Evolutionary conservation across 2,797 vertebrate species (phyloP), one percentile per base, ranked within the genome.

Genomic region (Atherinosoma microstoma): DNA sequence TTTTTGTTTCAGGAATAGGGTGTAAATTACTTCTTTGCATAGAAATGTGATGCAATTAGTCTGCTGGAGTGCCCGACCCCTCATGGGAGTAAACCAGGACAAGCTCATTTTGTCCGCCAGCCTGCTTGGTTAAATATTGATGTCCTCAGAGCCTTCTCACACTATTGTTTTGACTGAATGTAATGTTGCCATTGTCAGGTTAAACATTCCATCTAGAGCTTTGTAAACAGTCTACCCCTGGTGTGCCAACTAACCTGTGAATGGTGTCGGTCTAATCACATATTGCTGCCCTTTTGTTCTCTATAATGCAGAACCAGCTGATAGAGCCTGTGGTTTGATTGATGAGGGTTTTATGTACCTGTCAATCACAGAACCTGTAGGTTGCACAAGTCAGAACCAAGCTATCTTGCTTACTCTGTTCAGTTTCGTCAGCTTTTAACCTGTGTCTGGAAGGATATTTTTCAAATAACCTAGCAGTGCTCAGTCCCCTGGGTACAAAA

Each of bases 51-150:
- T 75, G 66, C 75, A 90, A 87, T 89, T 89, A 86, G 73, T 57
- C 61, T 62, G 58, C 65, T 47, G 74, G 61, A 80, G 60, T 51
- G 70, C 45, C 54, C 68, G 36, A 51, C 57, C 58, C 66, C 76
- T 70, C 80, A n/a, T 60, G 81, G 64, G 85, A 60, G 42, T 80
- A 83, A 90, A 89, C 78, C 80, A 71, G 84, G 73, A 80, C 73
- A 38, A 34, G 64, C 40, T 75, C 54, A 59, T 78, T 87, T 82
- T 58, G 76, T 87, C 75, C 36, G 27, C 73, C 74, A 57, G 82
- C 49, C 57, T 73, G 67, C 82, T 80, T 70, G 68, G 74, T 91
- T 86, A 88, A 88, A 88, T 89, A 90, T 89, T 86, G 76, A 92
- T 88, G 74, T 60, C 73, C 47, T 76, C 56, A 29, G 82, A 81